Conservation (phyloP, 2,797 vertebrate species). For the Propithecus perrieri region DNA sequence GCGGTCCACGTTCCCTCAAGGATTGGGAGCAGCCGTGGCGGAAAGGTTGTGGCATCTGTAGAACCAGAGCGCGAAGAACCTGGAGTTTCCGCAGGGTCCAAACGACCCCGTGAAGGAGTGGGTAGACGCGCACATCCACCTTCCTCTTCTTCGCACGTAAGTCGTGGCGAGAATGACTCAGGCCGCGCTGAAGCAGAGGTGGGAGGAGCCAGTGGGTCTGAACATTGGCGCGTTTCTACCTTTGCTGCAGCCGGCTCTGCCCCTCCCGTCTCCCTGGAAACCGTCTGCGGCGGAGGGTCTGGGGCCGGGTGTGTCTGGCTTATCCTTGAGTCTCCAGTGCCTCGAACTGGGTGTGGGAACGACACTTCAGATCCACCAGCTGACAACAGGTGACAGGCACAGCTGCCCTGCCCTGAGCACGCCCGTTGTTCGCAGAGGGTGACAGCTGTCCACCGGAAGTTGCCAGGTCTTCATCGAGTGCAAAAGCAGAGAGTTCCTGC, state of each 20-base stretch:
- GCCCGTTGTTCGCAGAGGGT: rapidly evolving
- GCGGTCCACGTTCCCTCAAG: rapidly evolving
- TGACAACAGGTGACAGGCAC: no score
- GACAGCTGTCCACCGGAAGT: rapidly evolving
- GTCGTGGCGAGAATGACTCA: not conserved
- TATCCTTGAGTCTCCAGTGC: rapidly evolving
- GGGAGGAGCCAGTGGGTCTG: not conserved
- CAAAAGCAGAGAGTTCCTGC: rapidly evolving
- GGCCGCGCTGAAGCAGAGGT: not conserved
- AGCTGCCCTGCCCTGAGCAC: rapidly evolving
- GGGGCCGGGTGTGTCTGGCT: rapidly evolving
- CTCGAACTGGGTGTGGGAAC: no score
- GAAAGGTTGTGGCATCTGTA: rapidly evolving
- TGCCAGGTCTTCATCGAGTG: no score
- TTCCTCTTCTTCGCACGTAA: not conserved
- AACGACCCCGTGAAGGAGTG: not conserved
- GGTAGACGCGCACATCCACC: rapidly evolving
- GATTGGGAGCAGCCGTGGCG: rapidly evolving
- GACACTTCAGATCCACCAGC: not conserved
- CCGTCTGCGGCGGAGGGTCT: rapidly evolving
- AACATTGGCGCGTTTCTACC: not conserved
- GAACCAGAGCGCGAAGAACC: not conserved
- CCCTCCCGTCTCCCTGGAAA: no score
- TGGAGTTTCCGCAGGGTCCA: not conserved
- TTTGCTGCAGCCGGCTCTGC: not conserved